Evolutionary conservation across 2,113 vertebrate genomes (phyloP).

Genomic region (Rhombomys opimus): DNA sequence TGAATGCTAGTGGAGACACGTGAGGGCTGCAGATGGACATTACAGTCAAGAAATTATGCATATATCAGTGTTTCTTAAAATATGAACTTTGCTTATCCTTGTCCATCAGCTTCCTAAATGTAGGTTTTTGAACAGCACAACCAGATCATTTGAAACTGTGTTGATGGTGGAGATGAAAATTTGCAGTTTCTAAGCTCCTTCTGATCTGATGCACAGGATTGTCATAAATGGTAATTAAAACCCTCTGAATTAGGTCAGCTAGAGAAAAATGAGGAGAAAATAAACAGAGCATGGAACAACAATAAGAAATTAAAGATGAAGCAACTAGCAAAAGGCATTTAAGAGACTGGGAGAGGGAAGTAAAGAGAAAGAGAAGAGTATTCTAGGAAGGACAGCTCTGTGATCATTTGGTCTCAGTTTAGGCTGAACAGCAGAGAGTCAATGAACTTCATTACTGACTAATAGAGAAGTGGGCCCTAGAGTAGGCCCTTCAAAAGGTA

Average conservation of each 20-base stretch:
- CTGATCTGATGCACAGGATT: background rate
- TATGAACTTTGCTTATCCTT: background rate
- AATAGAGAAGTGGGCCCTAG: slow-evolving; percentile 95
- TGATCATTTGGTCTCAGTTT: slow-evolving; percentile 96
- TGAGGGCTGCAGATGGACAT: background rate
- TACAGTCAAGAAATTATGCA: background rate
- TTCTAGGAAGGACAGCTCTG: background rate
- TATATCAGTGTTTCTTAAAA: background rate
- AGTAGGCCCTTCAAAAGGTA: slow-evolving; percentile 98
- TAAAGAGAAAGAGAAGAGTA: background rate
- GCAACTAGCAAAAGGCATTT: background rate
- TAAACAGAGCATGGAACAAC: background rate
- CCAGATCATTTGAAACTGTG: background rate
- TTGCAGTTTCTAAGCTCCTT: background rate
- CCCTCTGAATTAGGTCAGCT: background rate
- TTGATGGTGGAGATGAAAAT: background rate
- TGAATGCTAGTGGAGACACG: background rate
- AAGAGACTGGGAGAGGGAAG: background rate
- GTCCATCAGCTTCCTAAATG: background rate
- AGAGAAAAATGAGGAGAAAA: background rate
- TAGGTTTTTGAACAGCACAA: background rate
- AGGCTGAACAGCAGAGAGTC: slow-evolving; percentile 96
- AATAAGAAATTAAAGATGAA: background rate
- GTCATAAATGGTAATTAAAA: background rate
- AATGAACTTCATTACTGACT: slow-evolving; percentile 93